phyloP scores from a whole-genome alignment of 1,140 invertebrate genomes.

The Tetramorium parvispinum region DNA sequence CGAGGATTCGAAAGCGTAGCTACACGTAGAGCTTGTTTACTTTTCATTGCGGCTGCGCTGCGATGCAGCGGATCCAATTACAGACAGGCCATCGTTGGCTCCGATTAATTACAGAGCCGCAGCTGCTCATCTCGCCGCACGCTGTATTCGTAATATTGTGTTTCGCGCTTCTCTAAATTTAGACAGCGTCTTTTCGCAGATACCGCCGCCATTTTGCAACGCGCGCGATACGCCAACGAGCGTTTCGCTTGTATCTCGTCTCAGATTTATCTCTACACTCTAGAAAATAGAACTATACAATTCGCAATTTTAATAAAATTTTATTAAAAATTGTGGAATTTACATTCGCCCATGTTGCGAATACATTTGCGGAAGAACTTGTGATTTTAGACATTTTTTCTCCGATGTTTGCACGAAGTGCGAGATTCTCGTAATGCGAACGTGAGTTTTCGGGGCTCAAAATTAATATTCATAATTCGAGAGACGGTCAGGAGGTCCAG shows the following conservation, averaged over 20 bases:
- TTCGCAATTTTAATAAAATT: background rate
- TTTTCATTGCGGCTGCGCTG: slow-evolving; percentile 57
- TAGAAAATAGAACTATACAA: too few species aligned
- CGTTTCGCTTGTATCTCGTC: background rate
- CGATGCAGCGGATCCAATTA: slow-evolving; percentile 70
- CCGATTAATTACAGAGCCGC: slow-evolving; percentile 71
- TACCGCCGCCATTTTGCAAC: slow-evolving; percentile 12
- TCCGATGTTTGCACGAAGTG: background rate
- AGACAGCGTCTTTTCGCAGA: slow-evolving; percentile 51
- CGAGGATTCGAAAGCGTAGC: slow-evolving; percentile 18
- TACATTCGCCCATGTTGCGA: background rate
- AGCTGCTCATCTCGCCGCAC: slow-evolving; percentile 62
- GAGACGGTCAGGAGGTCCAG: slow-evolving; percentile 43
- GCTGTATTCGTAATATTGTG: slow-evolving; percentile 65
- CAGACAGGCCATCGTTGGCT: slow-evolving; percentile 68
- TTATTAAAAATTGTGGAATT: background rate
- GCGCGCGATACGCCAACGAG: background rate
- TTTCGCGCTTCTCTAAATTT: slow-evolving; percentile 70
- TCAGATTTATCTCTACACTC: background rate
- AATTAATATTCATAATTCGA: slow-evolving; percentile 79
- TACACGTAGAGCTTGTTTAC: slow-evolving; percentile 57
- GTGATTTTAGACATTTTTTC: background rate
- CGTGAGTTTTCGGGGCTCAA: slow-evolving; percentile 58
- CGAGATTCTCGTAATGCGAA: background rate
- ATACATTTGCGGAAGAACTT: background rate